A percentile compares a stretch with the other conserved stretches of the same genome.
Conservation (phyloP, 53 echinoderm and acorn worm species). For the Hippasteria phrygiana region DNA sequence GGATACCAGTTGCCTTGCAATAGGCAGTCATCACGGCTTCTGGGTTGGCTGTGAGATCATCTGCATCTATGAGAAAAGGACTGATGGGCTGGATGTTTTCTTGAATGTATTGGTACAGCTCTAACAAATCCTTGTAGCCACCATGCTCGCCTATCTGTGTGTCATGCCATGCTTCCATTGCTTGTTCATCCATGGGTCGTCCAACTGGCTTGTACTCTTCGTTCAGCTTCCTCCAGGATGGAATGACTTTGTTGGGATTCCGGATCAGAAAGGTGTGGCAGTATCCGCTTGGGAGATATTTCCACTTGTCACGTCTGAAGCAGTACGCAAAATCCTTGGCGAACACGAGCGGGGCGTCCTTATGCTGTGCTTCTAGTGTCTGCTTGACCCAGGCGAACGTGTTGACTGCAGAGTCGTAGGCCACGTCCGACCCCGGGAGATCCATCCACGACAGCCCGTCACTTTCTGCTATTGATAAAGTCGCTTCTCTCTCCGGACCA, state of each 20-base stretch:
- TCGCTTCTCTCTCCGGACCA: constrained; percentile 13
- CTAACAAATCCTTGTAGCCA: neutral
- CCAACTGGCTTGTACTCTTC: neutral
- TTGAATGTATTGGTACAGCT: neutral
- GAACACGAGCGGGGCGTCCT: neutral
- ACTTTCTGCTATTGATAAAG: too few relatives aligned
- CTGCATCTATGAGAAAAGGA: constrained; percentile 27
- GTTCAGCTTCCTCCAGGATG: neutral
- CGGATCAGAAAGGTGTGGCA: constrained; percentile 21
- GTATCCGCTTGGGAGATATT: neutral
- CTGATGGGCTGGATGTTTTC: constrained; percentile 8
- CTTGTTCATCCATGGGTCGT: neutral
- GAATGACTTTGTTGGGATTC: neutral
- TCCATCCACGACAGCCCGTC: neutral
- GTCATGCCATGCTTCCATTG: constrained; percentile 1
- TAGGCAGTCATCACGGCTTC: neutral
- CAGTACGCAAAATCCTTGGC: neutral
- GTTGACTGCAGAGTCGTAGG: constrained; percentile 1
- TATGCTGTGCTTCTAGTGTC: neutral
- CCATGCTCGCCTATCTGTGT: neutral
- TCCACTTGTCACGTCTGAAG: neutral
- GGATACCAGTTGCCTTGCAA: constrained; percentile 25
- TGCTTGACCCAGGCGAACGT: constrained; percentile 15
- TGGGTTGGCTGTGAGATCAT: constrained; percentile 20
- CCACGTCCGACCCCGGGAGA: neutral